Percentiles rank a stretch among this genome's conserved stretches.
These are phyloP conservation scores for Hydraecia micacea DNA, from an alignment of 2,888 invertebrate genomes.

Conservation along the genomic window DNA sequence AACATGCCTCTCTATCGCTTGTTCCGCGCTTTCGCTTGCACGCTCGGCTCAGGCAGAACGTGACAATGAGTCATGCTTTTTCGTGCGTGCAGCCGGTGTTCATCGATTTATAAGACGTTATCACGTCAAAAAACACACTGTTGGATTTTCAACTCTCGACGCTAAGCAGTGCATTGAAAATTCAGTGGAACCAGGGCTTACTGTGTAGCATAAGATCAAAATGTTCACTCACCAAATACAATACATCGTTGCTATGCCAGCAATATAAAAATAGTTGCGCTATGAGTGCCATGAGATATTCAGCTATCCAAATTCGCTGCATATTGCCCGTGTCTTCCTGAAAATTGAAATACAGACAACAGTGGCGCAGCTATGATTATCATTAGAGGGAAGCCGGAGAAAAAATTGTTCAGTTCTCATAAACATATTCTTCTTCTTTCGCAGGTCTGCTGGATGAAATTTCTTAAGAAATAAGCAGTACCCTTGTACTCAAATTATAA, in stretches of 20 bases:
- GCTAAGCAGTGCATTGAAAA: background rate
- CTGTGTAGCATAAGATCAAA: background rate
- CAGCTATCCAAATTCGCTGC: constrained; percentile 84
- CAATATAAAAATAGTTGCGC: constrained; percentile 87
- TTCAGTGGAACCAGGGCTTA: background rate
- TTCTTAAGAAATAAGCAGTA: background rate
- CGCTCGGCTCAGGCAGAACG: no score
- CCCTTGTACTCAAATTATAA: no score
- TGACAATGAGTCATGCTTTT: no score
- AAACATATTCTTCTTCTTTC: background rate
- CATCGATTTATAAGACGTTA: no score
- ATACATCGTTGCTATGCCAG: constrained; percentile 87
- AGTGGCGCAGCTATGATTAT: background rate
- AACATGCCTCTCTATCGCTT: no score
- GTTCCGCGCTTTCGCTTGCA: no score
- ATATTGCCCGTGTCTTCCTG: constrained; percentile 79
- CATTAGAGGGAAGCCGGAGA: background rate
- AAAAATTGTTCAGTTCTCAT: background rate
- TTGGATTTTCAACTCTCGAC: background rate
- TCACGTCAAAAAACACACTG: no score
- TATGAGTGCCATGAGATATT: constrained; percentile 84
- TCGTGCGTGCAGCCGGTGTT: no score
- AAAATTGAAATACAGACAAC: constrained; percentile 41
- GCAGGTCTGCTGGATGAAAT: background rate
- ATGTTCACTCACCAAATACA: constrained; percentile 75